Percentiles rank a stretch among this genome's conserved stretches.
phyloP scores from a whole-genome alignment of 2,888 invertebrate species.

The Perizoma flavofasciatum region DNA sequence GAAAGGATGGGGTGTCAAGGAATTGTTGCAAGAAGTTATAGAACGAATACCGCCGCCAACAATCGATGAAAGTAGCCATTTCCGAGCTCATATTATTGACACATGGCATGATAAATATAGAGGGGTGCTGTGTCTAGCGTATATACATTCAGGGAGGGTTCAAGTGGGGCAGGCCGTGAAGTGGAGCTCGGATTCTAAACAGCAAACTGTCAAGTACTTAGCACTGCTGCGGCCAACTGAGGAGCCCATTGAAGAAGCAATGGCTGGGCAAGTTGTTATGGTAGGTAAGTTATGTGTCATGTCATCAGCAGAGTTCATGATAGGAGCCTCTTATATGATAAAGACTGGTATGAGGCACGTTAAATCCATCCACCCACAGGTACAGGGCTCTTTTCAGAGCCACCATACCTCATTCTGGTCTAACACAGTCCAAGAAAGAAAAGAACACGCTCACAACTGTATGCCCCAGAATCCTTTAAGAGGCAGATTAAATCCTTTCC shows the following conservation, averaged over 20 bases:
- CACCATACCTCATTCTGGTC: no score
- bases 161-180: constrained; percentile 90
- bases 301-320: neutral
- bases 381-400: no score
- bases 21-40: constrained; percentile 91
- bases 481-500: no score
- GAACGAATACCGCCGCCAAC: constrained; percentile 90
- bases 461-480: no score
- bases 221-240: constrained; percentile 92
- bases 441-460: no score
- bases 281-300: constrained; percentile 77
- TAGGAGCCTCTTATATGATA: no score
- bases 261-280: constrained; percentile 97
- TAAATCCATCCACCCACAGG: no score
- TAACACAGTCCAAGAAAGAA: no score
- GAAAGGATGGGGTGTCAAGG: constrained; percentile 91
- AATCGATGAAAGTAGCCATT: constrained; percentile 82
- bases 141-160: constrained; percentile 90
- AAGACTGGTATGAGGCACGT: no score
- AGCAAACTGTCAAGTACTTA: constrained; percentile 90
- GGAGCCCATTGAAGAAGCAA: constrained; percentile 85
- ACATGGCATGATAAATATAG: constrained; percentile 96
- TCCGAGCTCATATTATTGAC: constrained; percentile 95
- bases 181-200: constrained; percentile 88
- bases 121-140: constrained; percentile 91